Evolutionary conservation across 2,113 vertebrate genomes (phyloP).

Genomic region (Cebidichthys violaceus): DNA sequence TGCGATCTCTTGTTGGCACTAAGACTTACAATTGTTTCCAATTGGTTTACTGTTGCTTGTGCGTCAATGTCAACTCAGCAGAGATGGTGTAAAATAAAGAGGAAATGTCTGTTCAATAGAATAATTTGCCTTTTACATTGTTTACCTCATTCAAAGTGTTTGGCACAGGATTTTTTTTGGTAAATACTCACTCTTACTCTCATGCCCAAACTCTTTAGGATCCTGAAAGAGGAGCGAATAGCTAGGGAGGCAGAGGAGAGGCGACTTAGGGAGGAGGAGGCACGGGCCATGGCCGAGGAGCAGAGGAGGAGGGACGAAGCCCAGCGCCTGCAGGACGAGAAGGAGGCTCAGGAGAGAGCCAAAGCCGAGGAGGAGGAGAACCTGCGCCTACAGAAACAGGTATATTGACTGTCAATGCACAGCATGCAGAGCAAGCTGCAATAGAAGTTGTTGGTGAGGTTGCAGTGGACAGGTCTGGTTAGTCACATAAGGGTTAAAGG

Average conservation of each 20-base stretch:
- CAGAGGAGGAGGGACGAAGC: constrained; percentile 81
- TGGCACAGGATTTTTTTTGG: neutral
- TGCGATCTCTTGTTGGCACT: constrained; percentile 22
- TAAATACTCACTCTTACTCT: neutral
- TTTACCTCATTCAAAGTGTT: neutral
- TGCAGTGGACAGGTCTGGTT: neutral
- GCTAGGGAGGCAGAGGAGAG: constrained; percentile 87
- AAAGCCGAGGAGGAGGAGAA: constrained; percentile 88
- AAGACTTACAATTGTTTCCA: constrained; percentile 39
- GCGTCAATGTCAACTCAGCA: constrained; percentile 5
- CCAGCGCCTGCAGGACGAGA: constrained; percentile 77
- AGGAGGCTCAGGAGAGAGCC: constrained; percentile 84
- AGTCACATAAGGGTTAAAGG: neutral
- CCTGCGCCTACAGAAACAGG: constrained; percentile 94
- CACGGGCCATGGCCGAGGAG: constrained; percentile 82
- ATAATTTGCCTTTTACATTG: neutral
- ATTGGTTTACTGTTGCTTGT: constrained; percentile 25
- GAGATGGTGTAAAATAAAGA: constrained; percentile 1
- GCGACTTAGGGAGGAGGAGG: constrained; percentile 85
- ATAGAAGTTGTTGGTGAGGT: neutral
- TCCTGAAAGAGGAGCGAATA: constrained; percentile 86
- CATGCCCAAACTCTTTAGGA: constrained; percentile 68
- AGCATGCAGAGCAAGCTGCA: neutral
- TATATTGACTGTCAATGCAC: constrained; percentile 38
- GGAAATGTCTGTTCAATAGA: constrained; percentile 23